Evolutionary conservation across 2,113 vertebrate genomes (phyloP), one percentile per base, ranked within the genome.

Genomic region (Chaetorhynchus papuensis): DNA sequence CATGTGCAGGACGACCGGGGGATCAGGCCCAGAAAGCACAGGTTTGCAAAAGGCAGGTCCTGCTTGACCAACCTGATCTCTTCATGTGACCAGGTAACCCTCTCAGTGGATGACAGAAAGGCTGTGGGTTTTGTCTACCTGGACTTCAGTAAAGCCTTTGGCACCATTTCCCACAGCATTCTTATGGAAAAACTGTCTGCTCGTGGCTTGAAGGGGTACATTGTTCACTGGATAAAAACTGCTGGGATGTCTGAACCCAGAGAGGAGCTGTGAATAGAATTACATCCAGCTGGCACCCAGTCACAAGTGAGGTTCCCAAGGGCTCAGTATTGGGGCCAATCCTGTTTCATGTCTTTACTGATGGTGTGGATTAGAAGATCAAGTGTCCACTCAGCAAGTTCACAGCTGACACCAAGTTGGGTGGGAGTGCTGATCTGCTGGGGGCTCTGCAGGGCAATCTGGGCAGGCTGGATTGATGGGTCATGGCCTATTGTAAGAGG

Each of bases 321-420:
- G 23, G 31, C 31, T 89, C 27, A 39, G 17, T 49, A 11, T 0
- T 49, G 27, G 31, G 31, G 19, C 15, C 35, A 53, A n/a, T 26
- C 11, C 45, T 54, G 5, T 53, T 83, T 37, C 49, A 26, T 21
- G 19, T 39, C 16, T 72, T 72, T 60, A 49, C n/a, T 50, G 30
- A 30, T 47, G 16, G 60, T 11, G 22, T 60, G 39, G 47, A 60
- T 4, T 11, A 60, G 44, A 27, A 20, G 26, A 71, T 53, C 7
- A 15, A 88, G 52, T 11, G 26, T n/a, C 35, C 13, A 44, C 35
- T 26, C 23, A 56, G 59, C 24, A 47, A 78, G 9, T 60, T 22
- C 0, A 1, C 22, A 60, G 28, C 3, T 6, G 6, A 69, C 21
- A 60, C 15, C 15, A 42, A 66, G 33, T 1, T 79, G 56, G 10